phyloP scores from a whole-genome alignment of 2,797 vertebrate species.

The Malurus leucopterus region DNA sequence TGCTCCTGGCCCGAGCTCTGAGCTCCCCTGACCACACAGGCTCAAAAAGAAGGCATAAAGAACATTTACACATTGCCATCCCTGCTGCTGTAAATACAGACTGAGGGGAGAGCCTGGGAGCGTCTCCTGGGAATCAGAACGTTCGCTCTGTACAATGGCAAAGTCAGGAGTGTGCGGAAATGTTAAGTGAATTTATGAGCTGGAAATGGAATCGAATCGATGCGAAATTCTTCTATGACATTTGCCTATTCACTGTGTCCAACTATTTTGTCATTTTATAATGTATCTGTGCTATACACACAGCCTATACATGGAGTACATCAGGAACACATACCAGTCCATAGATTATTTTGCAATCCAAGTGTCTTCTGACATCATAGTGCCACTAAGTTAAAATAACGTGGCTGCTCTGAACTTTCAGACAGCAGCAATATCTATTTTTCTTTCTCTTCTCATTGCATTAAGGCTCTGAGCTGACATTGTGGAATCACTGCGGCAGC shows the following conservation, averaged over 20 bases:
- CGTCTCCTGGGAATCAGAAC: background rate
- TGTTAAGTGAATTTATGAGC: slow-evolving; percentile 8
- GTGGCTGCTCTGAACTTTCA: background rate
- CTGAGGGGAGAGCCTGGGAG: background rate
- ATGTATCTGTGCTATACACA: background rate
- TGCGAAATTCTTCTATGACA: background rate
- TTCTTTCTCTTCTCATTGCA: background rate
- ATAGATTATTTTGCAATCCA: background rate
- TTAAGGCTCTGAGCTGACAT: background rate
- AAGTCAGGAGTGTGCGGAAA: background rate
- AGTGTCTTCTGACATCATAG: background rate
- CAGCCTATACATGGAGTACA: background rate
- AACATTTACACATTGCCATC: background rate
- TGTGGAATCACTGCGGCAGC: background rate
- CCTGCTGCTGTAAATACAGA: background rate
- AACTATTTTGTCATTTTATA: background rate
- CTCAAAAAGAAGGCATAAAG: background rate
- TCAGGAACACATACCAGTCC: background rate
- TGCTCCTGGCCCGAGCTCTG: background rate
- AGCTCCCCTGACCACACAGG: background rate
- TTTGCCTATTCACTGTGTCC: background rate
- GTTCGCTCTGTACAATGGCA: background rate
- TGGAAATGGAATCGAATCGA: background rate
- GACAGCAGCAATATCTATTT: background rate
- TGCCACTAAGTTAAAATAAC: background rate